Conservation (phyloP, 1,140 invertebrate genomes). For the Armadillidium nasatum region DNA sequence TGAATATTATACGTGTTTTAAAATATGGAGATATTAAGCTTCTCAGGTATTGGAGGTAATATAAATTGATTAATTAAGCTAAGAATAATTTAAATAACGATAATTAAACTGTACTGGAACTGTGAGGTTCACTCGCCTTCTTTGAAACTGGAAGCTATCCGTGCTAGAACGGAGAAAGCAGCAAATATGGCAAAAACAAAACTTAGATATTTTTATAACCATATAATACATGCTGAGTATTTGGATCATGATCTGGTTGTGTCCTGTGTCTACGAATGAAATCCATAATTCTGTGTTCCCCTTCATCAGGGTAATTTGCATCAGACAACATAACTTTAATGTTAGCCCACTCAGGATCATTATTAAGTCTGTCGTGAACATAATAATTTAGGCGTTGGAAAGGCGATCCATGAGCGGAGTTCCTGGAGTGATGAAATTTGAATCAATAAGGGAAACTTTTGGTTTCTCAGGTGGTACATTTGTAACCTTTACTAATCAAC, state of each 20-base stretch:
- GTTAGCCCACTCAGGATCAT: slow-evolving; percentile 89
- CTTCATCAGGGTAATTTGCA: slow-evolving; percentile 97
- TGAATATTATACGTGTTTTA: too few relatives aligned
- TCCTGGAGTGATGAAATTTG: slow-evolving; percentile 97
- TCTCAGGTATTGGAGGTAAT: too few relatives aligned
- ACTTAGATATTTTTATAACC: too few relatives aligned
- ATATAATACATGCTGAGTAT: slow-evolving; percentile 94
- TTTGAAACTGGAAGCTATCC: too few relatives aligned
- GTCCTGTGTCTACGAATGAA: slow-evolving; percentile 91
- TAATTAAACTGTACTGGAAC: too few relatives aligned
- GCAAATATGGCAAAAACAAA: too few relatives aligned
- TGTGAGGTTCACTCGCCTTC: too few relatives aligned
- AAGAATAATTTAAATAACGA: too few relatives aligned
- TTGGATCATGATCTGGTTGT: slow-evolving; percentile 89
- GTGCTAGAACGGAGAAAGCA: too few relatives aligned
- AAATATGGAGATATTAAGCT: too few relatives aligned
- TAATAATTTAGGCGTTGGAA: slow-evolving; percentile 94
- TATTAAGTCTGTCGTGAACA: slow-evolving; percentile 89
- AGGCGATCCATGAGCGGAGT: slow-evolving; percentile 97
- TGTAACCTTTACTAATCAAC: slow-evolving; percentile 49
- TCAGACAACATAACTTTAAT: slow-evolving; percentile 96
- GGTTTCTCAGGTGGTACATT: slow-evolving; percentile 84
- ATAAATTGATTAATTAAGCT: too few relatives aligned
- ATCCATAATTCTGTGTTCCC: slow-evolving; percentile 99
- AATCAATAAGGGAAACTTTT: slow-evolving; percentile 91